phyloP scores from a whole-genome alignment of 2,888 invertebrate genomes.

The Anodontia alba region DNA sequence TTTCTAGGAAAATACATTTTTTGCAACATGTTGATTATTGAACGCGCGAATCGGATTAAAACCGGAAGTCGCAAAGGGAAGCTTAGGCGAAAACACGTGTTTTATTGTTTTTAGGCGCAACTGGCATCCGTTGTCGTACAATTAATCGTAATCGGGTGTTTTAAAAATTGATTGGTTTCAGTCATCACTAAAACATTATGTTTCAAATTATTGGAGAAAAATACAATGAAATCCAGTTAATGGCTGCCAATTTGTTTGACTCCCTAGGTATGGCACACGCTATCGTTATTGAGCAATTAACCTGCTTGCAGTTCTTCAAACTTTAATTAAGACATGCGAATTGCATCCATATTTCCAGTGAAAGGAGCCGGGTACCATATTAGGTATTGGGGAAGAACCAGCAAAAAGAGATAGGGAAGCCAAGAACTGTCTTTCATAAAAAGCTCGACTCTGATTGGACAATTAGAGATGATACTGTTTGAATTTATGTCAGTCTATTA shows the following conservation, averaged over 20 bases:
- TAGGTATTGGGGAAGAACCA: too few relatives aligned
- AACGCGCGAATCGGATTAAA: constrained; percentile 43
- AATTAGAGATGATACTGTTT: too few relatives aligned
- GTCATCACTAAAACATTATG: neutral
- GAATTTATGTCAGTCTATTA: too few relatives aligned
- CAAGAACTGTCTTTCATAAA: too few relatives aligned
- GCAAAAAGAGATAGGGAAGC: too few relatives aligned
- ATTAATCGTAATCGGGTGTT: constrained; percentile 11
- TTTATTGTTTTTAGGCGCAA: constrained; percentile 23
- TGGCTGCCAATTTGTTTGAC: neutral
- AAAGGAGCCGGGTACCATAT: too few relatives aligned
- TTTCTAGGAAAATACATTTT: neutral
- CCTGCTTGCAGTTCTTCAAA: too few relatives aligned
- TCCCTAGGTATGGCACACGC: neutral
- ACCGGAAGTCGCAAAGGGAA: constrained; percentile 57
- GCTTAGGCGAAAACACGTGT: constrained; percentile 53
- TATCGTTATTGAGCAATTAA: too few relatives aligned
- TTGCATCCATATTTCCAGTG: too few relatives aligned
- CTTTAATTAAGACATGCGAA: too few relatives aligned
- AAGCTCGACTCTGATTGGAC: too few relatives aligned
- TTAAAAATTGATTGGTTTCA: constrained; percentile 9
- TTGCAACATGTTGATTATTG: constrained; percentile 41
- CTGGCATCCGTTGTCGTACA: neutral
- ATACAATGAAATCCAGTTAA: neutral
- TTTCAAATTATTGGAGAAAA: constrained; percentile 2